A percentile compares a stretch with the other conserved stretches of the same genome.
Evolutionary conservation across 2,888 invertebrate genomes (phyloP).

Genomic region (Protodeltote pygarga): DNA sequence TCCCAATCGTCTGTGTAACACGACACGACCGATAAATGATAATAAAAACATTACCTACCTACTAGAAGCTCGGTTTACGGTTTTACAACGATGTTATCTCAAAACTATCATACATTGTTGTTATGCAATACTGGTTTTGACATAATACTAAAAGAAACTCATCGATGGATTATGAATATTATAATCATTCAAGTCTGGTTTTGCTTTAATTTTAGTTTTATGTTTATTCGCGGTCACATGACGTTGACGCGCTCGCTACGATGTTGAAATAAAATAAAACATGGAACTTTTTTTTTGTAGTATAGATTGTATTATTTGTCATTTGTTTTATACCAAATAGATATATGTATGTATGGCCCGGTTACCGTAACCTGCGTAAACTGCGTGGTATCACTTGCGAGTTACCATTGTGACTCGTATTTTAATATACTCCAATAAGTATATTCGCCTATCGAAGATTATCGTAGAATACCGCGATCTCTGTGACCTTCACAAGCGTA

Average conservation of each 20-base stretch:
- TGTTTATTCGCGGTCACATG: constrained; percentile 54
- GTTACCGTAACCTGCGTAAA: no score
- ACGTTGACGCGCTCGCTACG: constrained; percentile 54
- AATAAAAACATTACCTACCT: constrained; percentile 75
- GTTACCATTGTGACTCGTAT: constrained; percentile 37
- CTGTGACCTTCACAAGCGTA: constrained; percentile 73
- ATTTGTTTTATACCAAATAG: background rate
- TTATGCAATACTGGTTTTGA: constrained; percentile 38
- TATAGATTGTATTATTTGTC: constrained; percentile 30
- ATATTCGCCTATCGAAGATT: constrained; percentile 53
- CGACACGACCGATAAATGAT: constrained; percentile 75
- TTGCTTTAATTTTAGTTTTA: constrained; percentile 37
- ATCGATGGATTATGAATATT: constrained; percentile 56
- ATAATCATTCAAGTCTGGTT: constrained; percentile 32
- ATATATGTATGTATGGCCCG: no score
- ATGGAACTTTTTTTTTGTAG: constrained; percentile 35
- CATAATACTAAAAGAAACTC: constrained; percentile 26
- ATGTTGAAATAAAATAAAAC: constrained; percentile 42
- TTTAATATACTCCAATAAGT: constrained; percentile 40
- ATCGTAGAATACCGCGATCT: constrained; percentile 62
- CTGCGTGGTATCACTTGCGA: constrained; percentile 3
- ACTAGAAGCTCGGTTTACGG: constrained; percentile 50
- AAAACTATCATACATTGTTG: constrained; percentile 50
- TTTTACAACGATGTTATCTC: constrained; percentile 46
- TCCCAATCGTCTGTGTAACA: constrained; percentile 72